phyloP scores from a whole-genome alignment of 2,888 invertebrate genomes.

The Synanthedon tipuliformis region DNA sequence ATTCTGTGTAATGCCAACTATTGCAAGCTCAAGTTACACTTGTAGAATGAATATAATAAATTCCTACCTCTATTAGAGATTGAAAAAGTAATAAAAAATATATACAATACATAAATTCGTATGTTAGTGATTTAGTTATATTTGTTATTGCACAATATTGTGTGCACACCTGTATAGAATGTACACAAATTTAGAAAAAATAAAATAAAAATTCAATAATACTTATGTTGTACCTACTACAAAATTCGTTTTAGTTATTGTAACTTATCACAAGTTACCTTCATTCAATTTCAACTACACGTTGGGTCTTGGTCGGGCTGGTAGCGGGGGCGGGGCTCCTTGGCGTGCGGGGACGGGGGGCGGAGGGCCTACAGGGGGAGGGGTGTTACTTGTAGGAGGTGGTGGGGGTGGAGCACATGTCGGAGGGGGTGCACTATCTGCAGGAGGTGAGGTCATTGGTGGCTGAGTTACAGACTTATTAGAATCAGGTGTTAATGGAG shows the following conservation, averaged over 20 bases:
- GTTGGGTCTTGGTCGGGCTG: slow-evolving; percentile 68
- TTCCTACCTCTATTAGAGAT: too few relatives aligned
- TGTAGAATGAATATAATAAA: too few relatives aligned
- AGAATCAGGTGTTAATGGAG: slow-evolving; percentile 62
- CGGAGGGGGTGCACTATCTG: slow-evolving; percentile 73
- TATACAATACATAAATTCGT: background rate
- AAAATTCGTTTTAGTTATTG: too few relatives aligned
- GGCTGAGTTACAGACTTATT: slow-evolving; percentile 41
- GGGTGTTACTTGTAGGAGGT: slow-evolving; percentile 38
- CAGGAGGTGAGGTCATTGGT: slow-evolving; percentile 56
- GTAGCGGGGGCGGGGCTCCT: slow-evolving; percentile 75
- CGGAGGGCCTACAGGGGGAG: slow-evolving; percentile 33
- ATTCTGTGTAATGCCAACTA: too few relatives aligned
- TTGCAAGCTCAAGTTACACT: too few relatives aligned
- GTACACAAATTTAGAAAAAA: background rate
- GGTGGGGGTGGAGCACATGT: slow-evolving; percentile 72
- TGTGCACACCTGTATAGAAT: background rate
- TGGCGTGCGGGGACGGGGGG: slow-evolving; percentile 70
- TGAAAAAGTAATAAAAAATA: background rate
- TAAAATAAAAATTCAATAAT: too few relatives aligned
- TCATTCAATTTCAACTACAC: slow-evolving; percentile 12
- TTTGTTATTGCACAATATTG: background rate
- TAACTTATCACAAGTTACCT: slow-evolving; percentile 1
- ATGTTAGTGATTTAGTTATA: background rate
- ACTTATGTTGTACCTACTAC: background rate